A percentile compares a stretch with the other conserved stretches of the same genome.
Evolutionary conservation across 2,113 vertebrate genomes (phyloP).

Genomic region (Hippolais icterina): DNA sequence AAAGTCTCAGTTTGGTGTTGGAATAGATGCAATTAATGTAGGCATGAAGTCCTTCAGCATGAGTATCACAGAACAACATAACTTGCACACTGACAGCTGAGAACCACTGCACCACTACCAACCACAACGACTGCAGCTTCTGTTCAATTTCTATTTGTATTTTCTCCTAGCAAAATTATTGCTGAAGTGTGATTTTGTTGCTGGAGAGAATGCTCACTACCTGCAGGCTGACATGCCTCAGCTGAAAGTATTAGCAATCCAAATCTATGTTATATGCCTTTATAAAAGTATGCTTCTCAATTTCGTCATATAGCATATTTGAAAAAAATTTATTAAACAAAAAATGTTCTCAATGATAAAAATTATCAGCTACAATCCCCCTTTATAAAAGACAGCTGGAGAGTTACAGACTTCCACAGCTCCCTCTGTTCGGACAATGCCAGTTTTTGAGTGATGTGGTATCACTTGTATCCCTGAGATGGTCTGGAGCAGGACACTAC

Average conservation of each 20-base stretch:
- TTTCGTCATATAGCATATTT: neutral
- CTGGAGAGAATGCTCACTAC: neutral
- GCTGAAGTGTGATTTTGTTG: neutral
- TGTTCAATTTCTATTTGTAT: neutral
- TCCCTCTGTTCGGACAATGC: neutral
- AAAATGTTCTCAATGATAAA: neutral
- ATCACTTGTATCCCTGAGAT: rapidly evolving
- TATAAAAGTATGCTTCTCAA: neutral
- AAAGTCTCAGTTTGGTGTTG: neutral
- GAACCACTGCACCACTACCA: neutral
- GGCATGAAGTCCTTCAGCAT: neutral
- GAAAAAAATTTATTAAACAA: neutral
- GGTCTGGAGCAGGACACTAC: neutral
- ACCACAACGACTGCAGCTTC: neutral
- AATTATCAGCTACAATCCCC: neutral
- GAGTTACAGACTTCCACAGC: neutral
- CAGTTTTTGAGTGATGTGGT: neutral
- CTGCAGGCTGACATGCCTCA: neutral
- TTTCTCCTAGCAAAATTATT: neutral
- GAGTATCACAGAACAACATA: neutral
- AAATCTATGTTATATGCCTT: neutral
- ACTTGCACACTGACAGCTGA: neutral
- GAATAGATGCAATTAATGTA: neutral
- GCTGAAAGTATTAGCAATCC: neutral
- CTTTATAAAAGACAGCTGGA: neutral